Conservation (phyloP, 2,888 invertebrate genomes). For the Cryptophagus acutangulus region DNA sequence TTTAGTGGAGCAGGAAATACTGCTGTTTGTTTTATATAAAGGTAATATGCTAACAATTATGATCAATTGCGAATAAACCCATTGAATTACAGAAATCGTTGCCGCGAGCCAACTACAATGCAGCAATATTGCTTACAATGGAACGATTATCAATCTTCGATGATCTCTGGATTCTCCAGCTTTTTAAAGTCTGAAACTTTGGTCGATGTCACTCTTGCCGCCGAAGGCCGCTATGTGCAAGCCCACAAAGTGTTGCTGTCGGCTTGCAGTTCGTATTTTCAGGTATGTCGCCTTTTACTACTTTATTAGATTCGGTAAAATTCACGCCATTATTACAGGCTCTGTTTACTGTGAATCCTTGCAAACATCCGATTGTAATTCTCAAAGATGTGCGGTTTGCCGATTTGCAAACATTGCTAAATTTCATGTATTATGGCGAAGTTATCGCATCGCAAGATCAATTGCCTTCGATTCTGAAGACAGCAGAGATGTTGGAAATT, state of each 20-base stretch:
- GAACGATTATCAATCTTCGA: conserved; percentile 93
- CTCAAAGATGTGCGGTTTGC: conserved; percentile 82
- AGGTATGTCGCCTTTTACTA: too few relatives aligned
- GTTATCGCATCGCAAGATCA: conserved; percentile 88
- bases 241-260: conserved; percentile 88
- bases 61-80: too few relatives aligned
- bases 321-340: too few relatives aligned
- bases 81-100: too few relatives aligned
- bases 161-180: conserved; percentile 83
- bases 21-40: too few relatives aligned
- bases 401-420: conserved; percentile 81
- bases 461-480: conserved; percentile 72
- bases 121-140: conserved; percentile 59
- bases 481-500: conserved; percentile 81
- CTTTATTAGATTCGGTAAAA: too few relatives aligned
- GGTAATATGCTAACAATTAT: too few relatives aligned
- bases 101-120: conserved; percentile 47
- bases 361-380: conserved; percentile 85
- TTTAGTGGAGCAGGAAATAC: too few relatives aligned
- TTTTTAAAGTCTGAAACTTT: conserved; percentile 77
- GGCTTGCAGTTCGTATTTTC: conserved; percentile 90
- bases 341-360: conserved; percentile 79
- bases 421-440: conserved; percentile 91
- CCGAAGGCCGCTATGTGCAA: conserved; percentile 81
- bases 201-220: conserved; percentile 87